Conservation (phyloP, 1,140 invertebrate genomes). For the Euwallacea fornicatus region DNA sequence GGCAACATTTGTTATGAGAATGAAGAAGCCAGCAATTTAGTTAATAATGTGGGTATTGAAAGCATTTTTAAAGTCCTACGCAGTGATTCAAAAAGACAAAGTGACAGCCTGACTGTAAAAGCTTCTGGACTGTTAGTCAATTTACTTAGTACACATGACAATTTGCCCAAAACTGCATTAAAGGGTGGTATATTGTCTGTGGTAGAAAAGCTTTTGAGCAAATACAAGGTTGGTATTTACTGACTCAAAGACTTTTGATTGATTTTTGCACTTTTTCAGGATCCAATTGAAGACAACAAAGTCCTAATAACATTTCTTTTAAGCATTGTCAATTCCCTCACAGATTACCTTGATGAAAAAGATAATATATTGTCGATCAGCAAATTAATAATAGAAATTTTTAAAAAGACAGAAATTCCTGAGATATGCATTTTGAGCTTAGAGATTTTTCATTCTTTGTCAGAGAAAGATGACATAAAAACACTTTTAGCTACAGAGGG, state of each 20-base stretch:
- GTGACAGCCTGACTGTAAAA: conserved; percentile 41
- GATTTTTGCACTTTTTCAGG: conserved; percentile 12
- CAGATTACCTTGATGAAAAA: conserved; percentile 64
- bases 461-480: conserved; percentile 78
- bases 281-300: conserved; percentile 37
- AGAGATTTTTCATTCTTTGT: conserved; percentile 73
- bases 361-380: conserved; percentile 60
- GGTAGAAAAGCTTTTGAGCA: conserved; percentile 55
- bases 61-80: conserved; percentile 57
- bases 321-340: conserved; percentile 72
- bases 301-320: conserved; percentile 62
- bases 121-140: conserved; percentile 73
- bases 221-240: conserved; percentile 34
- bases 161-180: conserved; percentile 65
- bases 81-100: conserved; percentile 42
- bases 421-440: conserved; percentile 74
- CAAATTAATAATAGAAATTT: conserved; percentile 60
- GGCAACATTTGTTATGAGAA: conserved; percentile 89
- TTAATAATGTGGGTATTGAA: conserved; percentile 63
- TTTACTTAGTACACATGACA: conserved; percentile 73
- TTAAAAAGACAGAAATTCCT: conserved; percentile 63
- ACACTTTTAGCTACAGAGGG: conserved; percentile 71
- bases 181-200: conserved; percentile 68
- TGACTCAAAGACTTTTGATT: background rate
- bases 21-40: conserved; percentile 66